Evolutionary conservation across 2,113 vertebrate species (phyloP).

Genomic region (Saguinus midas): DNA sequence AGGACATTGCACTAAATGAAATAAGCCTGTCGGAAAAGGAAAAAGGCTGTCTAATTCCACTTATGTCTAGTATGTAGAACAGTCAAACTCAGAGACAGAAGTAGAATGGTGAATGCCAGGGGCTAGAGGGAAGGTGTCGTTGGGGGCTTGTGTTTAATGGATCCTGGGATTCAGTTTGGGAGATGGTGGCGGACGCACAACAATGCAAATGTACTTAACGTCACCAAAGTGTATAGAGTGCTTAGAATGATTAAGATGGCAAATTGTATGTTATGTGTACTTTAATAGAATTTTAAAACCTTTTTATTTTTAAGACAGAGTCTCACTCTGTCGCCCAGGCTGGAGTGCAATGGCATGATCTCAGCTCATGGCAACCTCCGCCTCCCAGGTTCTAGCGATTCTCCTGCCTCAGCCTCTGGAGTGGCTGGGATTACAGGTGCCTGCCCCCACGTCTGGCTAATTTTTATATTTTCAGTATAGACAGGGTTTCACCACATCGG

Average conservation of each 20-base stretch:
- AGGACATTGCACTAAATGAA: neutral
- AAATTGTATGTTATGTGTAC: neutral
- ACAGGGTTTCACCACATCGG: too few relatives aligned
- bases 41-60: neutral
- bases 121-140: rapidly evolving
- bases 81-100: neutral
- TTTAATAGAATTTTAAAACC: neutral
- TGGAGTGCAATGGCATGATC: too few relatives aligned
- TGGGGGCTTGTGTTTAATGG: too few relatives aligned
- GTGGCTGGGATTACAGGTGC: too few relatives aligned
- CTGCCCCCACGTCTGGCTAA: too few relatives aligned
- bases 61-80: neutral
- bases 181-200: rapidly evolving
- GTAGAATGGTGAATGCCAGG: rapidly evolving
- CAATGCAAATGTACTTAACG: neutral
- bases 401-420: too few relatives aligned
- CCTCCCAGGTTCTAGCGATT: too few relatives aligned
- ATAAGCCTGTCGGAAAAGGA: neutral
- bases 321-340: too few relatives aligned
- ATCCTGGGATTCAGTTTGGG: rapidly evolving
- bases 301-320: neutral
- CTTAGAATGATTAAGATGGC: neutral
- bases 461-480: too few relatives aligned
- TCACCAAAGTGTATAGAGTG: rapidly evolving
- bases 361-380: too few relatives aligned